Percentiles rank a stretch among this genome's conserved stretches.
Evolutionary conservation across 2,113 vertebrate genomes (phyloP).

Genomic region (Panurus biarmicus): DNA sequence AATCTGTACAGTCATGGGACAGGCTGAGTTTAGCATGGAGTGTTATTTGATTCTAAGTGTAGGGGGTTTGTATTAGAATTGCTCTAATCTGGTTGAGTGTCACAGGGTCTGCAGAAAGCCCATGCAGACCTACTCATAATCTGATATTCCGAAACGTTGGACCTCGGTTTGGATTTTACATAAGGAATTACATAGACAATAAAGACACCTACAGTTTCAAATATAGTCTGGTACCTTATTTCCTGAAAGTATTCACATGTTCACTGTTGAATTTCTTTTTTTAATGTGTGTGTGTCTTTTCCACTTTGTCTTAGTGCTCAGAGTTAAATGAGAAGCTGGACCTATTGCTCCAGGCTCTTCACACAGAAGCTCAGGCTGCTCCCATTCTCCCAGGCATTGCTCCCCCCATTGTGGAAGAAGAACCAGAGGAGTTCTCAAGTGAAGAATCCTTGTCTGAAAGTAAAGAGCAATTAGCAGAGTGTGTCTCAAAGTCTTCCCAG

Average conservation of each 20-base stretch:
- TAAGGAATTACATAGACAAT: neutral
- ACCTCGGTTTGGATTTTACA: neutral
- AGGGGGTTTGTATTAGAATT: neutral
- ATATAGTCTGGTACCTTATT: neutral
- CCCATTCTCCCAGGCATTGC: constrained; percentile 65
- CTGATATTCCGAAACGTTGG: neutral
- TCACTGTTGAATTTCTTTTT: neutral
- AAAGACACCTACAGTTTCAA: neutral
- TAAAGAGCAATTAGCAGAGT: constrained; percentile 81
- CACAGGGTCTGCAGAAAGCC: neutral
- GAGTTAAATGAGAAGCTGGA: constrained; percentile 94
- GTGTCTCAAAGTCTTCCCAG: constrained; percentile 74
- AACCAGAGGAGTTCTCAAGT: constrained; percentile 81
- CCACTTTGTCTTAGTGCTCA: constrained; percentile 75
- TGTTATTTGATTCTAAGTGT: neutral
- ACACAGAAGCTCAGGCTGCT: constrained; percentile 75
- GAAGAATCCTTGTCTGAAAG: constrained; percentile 87
- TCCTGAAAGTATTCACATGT: neutral
- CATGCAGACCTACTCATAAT: neutral
- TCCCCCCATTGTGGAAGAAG: constrained; percentile 85
- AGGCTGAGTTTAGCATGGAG: neutral
- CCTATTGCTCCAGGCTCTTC: constrained; percentile 86
- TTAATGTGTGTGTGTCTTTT: neutral
- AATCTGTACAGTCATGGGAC: neutral
- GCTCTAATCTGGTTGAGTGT: neutral